Evolutionary conservation across 2,113 vertebrate genomes (phyloP).

Genomic region (Rhodinocichla rosea): DNA sequence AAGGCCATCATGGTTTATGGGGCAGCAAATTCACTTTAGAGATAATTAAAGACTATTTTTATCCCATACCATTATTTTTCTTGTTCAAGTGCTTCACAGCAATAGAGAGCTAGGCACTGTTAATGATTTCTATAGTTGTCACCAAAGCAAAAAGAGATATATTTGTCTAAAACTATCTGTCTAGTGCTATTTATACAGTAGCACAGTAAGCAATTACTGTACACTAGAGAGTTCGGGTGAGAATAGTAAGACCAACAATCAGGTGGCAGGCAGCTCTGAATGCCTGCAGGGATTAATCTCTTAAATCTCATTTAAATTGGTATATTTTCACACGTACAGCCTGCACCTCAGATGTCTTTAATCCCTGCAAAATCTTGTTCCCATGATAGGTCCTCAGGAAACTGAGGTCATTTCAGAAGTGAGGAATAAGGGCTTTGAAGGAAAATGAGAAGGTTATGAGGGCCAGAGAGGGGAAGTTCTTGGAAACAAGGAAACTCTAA

Average conservation of each 20-base stretch:
- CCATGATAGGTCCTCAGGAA: background rate
- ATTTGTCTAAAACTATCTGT: background rate
- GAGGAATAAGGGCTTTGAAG: background rate
- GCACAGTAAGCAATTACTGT: background rate
- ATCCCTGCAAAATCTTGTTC: background rate
- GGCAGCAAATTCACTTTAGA: constrained; percentile 24
- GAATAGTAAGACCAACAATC: background rate
- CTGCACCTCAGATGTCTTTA: background rate
- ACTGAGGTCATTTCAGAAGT: background rate
- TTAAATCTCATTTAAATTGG: background rate
- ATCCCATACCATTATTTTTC: background rate
- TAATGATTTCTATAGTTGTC: background rate
- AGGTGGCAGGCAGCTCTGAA: background rate
- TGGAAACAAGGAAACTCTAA: background rate
- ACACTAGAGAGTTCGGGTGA: background rate
- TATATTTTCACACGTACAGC: background rate
- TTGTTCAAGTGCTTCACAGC: background rate
- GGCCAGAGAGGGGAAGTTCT: background rate
- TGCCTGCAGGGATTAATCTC: background rate
- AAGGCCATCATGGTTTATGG: background rate
- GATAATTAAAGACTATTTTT: constrained; percentile 45
- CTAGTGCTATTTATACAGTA: background rate
- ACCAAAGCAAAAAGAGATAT: background rate
- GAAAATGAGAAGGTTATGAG: background rate
- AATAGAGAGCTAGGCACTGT: background rate